Base-by-base conservation (phyloP, 2,888 invertebrate genomes). In the Aporophyla lueneburgensis region DNA sequence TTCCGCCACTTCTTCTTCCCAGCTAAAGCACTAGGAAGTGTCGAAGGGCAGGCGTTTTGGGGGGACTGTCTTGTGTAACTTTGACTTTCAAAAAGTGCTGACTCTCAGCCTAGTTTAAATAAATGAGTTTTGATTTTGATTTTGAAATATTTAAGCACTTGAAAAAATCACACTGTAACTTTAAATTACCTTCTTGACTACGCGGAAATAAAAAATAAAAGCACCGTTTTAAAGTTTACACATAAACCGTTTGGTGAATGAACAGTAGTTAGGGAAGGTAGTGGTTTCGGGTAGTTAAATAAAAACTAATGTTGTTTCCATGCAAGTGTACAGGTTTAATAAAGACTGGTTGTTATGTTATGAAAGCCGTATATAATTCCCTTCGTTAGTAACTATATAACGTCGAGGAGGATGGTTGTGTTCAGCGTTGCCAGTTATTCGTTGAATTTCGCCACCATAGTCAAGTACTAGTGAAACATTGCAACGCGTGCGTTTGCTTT, bases 351-450 rank as follows among this genome's bases (percentile, higher is more conserved):
- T 53, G 33, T 33, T 19, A 24, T 16, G 10, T 49, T 71, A 71
- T 12, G 24, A 12, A 6, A 74, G 12, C 16, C 78, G 66, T 16
- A 71, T 4, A 12, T 67, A 81, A 14, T 27, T 16, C 19, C 81
- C 76, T 7, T 63, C 51, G 27, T 54, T 27, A 19, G 33, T 70
- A 24, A 68, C 6, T 0, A 61, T 0, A 63, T 78, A 80, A 12
- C 33, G 70, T 33, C 74, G 53, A 33, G 81, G 78, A 21, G 54
- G n/a, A 54, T 82, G 83, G 14, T 58, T 78, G 58, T 81, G 81
- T 40, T 58, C 27, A 46, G 14, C 14, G 16, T 56, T 71, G 14
- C 53, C 56, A 9, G 46, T 5, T n/a, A 74, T n/a, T 21, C 58
- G n/a, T 54, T 53, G 12, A 14, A 77, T 49, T 1, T 61, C 59